Conservation (phyloP, 2,797 vertebrate genomes). For the Peromyscus aztecus region DNA sequence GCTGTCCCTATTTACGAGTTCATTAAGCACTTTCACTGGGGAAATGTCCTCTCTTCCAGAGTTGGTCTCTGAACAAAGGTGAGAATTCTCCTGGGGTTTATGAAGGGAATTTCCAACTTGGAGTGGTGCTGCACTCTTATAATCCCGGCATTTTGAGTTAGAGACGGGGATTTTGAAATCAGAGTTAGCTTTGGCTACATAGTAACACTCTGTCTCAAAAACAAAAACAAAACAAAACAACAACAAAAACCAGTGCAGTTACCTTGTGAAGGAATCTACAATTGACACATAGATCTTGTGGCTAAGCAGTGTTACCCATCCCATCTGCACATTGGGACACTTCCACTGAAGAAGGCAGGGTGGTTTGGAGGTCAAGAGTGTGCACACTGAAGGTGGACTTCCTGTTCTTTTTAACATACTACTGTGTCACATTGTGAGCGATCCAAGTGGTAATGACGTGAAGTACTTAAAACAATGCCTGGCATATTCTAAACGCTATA, state of each 20-base stretch:
- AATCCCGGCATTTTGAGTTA: background rate
- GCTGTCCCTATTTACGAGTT: background rate
- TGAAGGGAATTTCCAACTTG: constrained; percentile 38
- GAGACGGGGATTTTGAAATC: background rate
- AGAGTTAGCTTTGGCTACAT: background rate
- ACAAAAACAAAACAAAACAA: no score
- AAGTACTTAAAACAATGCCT: background rate
- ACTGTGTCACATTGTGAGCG: background rate
- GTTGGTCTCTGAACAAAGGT: background rate
- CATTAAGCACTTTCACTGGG: background rate
- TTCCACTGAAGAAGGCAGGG: background rate
- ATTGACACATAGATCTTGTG: background rate
- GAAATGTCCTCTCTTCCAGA: constrained; percentile 7
- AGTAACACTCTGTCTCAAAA: background rate
- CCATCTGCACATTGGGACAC: background rate
- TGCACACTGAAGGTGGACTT: no score
- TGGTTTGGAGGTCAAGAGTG: fast-evolving
- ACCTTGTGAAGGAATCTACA: background rate
- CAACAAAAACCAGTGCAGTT: background rate
- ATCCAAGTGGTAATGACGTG: background rate
- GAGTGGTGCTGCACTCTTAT: background rate
- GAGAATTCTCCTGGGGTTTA: constrained; percentile 9
- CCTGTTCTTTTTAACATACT: background rate
- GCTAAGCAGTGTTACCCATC: background rate
- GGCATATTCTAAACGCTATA: background rate